These are phyloP conservation scores for Erythrocercus mccallii DNA, from an alignment of 2,113 vertebrate species.

Conservation along the genomic window DNA sequence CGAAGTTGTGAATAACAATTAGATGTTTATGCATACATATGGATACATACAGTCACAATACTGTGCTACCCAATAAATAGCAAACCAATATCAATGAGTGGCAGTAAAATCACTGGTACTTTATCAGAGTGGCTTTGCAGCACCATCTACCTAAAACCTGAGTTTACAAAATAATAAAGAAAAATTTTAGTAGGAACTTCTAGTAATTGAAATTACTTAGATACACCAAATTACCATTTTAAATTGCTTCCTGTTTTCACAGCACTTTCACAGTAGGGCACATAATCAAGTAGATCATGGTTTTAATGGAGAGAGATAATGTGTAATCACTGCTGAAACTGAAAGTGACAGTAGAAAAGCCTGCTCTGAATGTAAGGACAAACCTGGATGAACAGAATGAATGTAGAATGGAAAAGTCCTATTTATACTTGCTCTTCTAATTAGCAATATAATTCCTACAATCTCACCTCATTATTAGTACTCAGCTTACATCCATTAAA, in stretches of 20 bases:
- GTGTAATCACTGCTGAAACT: not conserved
- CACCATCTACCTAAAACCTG: not conserved
- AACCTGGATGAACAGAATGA: not conserved
- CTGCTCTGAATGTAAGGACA: not conserved
- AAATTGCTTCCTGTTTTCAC: not conserved
- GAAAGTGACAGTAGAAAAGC: not conserved
- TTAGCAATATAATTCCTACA: not conserved
- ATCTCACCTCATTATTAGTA: not conserved
- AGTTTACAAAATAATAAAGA: not conserved
- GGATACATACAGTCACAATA: not conserved
- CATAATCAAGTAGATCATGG: not conserved
- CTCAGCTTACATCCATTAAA: not conserved
- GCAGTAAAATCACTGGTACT: not conserved
- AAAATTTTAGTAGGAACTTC: not conserved
- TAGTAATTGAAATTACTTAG: not conserved
- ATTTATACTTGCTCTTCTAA: not conserved
- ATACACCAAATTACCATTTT: not conserved
- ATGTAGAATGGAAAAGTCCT: not conserved
- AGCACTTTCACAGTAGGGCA: not conserved
- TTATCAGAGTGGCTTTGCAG: not conserved
- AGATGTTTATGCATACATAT: fast-evolving
- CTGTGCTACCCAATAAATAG: not conserved
- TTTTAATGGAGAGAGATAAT: not conserved
- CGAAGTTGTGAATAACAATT: not conserved
- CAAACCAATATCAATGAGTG: not conserved